These are phyloP conservation scores for Pantherophis alleghaniensis DNA, from an alignment of 2,797 vertebrate species.

Conservation along the genomic window DNA sequence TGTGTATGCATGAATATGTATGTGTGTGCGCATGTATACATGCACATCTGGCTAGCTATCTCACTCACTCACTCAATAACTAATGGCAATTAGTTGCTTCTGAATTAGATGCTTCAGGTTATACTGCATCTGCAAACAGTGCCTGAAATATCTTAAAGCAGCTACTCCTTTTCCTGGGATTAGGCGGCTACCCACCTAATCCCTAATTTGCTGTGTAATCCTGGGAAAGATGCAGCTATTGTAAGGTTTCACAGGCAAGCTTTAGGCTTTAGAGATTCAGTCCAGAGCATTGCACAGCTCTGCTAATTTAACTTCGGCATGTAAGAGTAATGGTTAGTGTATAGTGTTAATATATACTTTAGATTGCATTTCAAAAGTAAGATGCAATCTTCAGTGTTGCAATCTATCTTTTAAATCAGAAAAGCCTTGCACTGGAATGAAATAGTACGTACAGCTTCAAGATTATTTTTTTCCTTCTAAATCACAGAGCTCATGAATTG, in stretches of 20 bases:
- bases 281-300: neutral
- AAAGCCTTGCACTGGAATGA: neutral
- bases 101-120: neutral
- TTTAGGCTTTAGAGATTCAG: neutral
- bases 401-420: neutral
- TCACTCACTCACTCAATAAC: neutral
- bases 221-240: neutral
- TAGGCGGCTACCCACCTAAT: neutral
- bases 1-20: no score
- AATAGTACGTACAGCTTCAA: neutral
- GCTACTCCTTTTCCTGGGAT: neutral
- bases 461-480: neutral
- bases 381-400: neutral
- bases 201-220: neutral
- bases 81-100: neutral
- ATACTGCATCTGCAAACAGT: neutral
- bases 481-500: neutral
- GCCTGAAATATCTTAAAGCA: neutral
- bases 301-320: neutral
- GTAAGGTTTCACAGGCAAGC: neutral
- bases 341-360: neutral
- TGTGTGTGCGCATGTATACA: neutral
- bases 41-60: no score
- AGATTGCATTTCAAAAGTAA: neutral
- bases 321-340: neutral